These are phyloP conservation scores for Cottoperca gobio DNA, from an alignment of 2,797 vertebrate species.

Conservation along the genomic window DNA sequence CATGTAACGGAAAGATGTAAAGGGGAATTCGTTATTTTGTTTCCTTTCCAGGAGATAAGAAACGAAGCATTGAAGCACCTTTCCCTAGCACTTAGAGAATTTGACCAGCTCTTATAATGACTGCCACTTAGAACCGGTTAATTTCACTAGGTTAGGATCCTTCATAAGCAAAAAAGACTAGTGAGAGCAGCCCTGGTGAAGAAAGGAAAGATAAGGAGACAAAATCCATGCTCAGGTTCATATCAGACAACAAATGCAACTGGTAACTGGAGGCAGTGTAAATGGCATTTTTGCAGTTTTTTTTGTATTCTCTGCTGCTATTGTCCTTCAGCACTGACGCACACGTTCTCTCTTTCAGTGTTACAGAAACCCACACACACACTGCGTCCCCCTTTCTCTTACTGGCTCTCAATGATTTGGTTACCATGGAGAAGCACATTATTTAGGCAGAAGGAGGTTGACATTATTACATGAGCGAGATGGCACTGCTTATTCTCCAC, in stretches of 20 bases:
- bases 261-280: neutral
- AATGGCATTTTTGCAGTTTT: conserved; percentile 3
- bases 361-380: neutral
- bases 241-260: neutral
- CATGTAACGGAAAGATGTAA: no score
- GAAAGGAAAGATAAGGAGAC: neutral
- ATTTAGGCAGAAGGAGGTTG: conserved; percentile 68
- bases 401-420: conserved; percentile 48
- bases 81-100: no score
- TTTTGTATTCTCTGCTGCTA: conserved; percentile 14
- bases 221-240: neutral
- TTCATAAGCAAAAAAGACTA: no score
- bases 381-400: conserved; percentile 14
- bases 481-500: conserved; percentile 51
- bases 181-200: no score
- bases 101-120: no score
- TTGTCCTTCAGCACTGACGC: conserved; percentile 19
- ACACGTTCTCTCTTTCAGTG: neutral
- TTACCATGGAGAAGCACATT: conserved; percentile 80
- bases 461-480: conserved; percentile 62
- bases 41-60: no score
- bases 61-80: no score
- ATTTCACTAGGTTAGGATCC: no score
- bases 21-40: no score
- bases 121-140: no score